Percentiles rank a stretch among this genome's conserved stretches.
These are phyloP conservation scores for Anthoscopus minutus DNA, from an alignment of 2,113 vertebrate species.

Conservation along the genomic window DNA sequence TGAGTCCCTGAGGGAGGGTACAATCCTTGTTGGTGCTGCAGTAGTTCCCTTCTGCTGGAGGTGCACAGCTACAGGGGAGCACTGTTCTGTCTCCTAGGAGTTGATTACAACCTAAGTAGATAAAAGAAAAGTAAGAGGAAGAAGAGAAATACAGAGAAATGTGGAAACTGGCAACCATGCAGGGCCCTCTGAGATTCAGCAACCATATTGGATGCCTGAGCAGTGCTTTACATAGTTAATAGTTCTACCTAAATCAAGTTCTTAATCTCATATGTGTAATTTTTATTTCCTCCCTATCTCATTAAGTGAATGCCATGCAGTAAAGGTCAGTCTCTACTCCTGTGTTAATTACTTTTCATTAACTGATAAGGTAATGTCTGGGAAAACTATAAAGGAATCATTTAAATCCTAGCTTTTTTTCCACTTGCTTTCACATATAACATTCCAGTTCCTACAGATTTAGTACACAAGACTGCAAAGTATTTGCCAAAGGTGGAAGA, in stretches of 20 bases:
- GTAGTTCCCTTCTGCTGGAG: background rate
- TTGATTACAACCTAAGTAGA: background rate
- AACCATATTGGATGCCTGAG: background rate
- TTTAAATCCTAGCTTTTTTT: background rate
- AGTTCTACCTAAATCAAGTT: background rate
- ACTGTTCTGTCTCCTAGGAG: rapidly evolving
- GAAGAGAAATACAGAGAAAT: background rate
- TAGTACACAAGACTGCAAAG: background rate
- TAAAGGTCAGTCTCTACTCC: background rate
- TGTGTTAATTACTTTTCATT: background rate
- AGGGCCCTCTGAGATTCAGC: background rate
- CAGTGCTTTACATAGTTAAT: background rate
- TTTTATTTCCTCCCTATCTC: background rate
- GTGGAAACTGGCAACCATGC: background rate
- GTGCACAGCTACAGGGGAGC: background rate
- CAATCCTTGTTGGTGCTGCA: background rate
- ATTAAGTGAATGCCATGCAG: background rate
- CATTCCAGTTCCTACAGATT: background rate
- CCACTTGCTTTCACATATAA: background rate
- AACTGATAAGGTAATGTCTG: background rate
- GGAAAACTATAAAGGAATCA: background rate
- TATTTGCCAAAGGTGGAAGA: background rate
- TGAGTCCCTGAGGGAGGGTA: background rate
- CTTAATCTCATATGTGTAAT: background rate
- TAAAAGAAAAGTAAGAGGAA: background rate